Percentiles rank a stretch among this genome's conserved stretches.
phyloP scores from a whole-genome alignment of 2,797 vertebrate species.

The Florisuga fusca region DNA sequence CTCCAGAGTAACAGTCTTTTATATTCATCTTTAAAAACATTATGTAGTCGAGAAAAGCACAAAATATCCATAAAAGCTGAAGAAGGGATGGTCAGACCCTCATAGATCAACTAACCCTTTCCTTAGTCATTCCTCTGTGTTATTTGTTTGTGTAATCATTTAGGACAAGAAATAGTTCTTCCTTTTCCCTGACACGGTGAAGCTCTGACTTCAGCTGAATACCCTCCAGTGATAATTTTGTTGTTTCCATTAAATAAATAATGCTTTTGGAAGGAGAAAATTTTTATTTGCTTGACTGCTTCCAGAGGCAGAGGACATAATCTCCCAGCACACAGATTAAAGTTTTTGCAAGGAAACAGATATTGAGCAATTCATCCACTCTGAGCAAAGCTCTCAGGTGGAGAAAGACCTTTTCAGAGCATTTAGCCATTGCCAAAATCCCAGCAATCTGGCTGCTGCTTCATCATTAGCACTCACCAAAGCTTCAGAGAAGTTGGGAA shows the following conservation, averaged over 20 bases:
- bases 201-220: background rate
- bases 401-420: background rate
- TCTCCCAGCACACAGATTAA: background rate
- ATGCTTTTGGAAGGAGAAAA: background rate
- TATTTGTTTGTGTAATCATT: background rate
- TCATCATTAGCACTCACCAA: background rate
- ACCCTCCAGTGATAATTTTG: background rate
- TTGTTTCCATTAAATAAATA: background rate
- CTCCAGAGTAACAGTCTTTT: background rate
- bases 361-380: background rate
- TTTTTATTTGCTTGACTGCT: background rate
- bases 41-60: background rate
- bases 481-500: background rate
- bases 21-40: slow-evolving; percentile 24
- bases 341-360: background rate
- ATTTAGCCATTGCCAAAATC: background rate
- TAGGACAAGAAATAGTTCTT: background rate
- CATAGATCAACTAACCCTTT: background rate
- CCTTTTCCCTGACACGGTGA: background rate
- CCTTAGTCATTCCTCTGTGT: background rate
- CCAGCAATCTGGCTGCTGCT: background rate
- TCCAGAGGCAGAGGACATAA: background rate
- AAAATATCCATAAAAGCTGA: background rate
- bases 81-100: background rate
- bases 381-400: background rate